Evolutionary conservation across 1,140 invertebrate genomes (phyloP), one percentile per base, ranked within the genome.

Genomic region (Drosophila nigrodunni): DNA sequence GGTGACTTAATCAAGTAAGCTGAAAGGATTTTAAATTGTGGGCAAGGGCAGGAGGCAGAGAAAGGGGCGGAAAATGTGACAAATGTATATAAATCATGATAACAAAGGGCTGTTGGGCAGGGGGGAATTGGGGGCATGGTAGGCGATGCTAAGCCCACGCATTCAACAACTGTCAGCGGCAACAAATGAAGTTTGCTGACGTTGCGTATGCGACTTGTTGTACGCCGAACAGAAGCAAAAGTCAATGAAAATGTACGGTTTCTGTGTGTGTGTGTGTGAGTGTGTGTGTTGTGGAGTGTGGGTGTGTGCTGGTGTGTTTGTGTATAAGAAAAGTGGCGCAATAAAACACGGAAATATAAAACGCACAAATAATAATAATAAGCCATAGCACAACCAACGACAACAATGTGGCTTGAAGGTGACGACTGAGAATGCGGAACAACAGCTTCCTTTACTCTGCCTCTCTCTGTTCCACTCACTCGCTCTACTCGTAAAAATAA

Each of bases 301-400:
- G 37, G 25, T 18, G 60, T 64, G 43, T 41, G n/a, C 6, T 30
- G 25, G 25, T 54, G 30, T 54, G 60, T 46, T 37, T 66, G 74
- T 60, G 43, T 52, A 54, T 64, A 82, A 69, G 75, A 82, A 77
- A 82, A 87, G 79, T 85, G 85, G 77, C 74, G 83, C 85, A 88
- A 88, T 88, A 88, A 89, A 88, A 89, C 78, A 88, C 83, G 83
- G 83, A 88, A 88, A 88, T 89, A 88, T 88, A 89, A 88, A 89
- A 89, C 83, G 83, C 83, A 88, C 80, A 88, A 87, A 87, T 87
- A 87, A 83, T 89, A 87, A 88, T 88, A 88, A 89, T 89, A 88
- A 89, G 85, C 83, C 77, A 72, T 73, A 74, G 75, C 64, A 64
- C 49, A 62, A 64, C 54, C 18, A 65, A 59, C 37, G 54, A 73